Conservation (phyloP, 2,888 invertebrate genomes). For the Archips crataeganus region DNA sequence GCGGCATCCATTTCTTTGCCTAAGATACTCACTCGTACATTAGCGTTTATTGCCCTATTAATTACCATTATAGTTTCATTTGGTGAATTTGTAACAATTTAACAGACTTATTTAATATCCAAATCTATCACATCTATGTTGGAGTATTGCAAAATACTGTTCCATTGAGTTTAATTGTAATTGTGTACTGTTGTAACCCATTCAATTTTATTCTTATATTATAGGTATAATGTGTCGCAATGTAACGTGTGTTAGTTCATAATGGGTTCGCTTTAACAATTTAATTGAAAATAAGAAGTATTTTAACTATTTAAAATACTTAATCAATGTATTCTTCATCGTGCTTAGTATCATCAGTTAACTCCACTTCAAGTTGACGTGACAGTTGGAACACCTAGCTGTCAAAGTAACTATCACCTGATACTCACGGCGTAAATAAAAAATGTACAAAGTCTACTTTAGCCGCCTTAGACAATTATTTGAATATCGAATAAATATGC, state of each 20-base stretch:
- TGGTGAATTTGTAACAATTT: background rate
- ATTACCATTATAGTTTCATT: background rate
- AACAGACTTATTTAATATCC: background rate
- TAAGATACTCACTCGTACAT: background rate
- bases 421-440: background rate
- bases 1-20: background rate
- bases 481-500: constrained; percentile 18
- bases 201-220: background rate
- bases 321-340: too few species aligned
- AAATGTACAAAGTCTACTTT: background rate
- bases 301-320: too few species aligned
- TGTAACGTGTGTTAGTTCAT: background rate
- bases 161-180: constrained; percentile 1
- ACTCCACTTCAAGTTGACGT: background rate
- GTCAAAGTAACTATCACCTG: background rate
- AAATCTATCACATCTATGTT: background rate
- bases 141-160: background rate
- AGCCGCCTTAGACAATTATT: background rate
- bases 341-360: too few species aligned
- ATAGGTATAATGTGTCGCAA: too few species aligned
- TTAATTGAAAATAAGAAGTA: background rate
- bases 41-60: background rate
- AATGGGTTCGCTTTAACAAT: background rate
- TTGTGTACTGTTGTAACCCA: background rate
- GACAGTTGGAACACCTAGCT: background rate